These are phyloP conservation scores for Pollenia angustigena DNA, from an alignment of 2,888 invertebrate species.

Conservation along the genomic window DNA sequence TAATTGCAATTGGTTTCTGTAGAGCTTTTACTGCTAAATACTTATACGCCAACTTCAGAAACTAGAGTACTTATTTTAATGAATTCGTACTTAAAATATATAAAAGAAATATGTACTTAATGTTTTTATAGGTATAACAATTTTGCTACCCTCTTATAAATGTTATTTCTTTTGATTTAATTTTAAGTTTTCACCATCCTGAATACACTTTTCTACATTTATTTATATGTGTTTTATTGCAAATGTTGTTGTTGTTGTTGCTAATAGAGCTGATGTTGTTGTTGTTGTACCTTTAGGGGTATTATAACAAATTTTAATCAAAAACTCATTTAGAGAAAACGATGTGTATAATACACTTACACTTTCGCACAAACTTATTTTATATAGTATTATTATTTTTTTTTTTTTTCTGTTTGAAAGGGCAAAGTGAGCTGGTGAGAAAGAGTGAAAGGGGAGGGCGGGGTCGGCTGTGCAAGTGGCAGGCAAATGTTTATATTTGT, in stretches of 20 bases:
- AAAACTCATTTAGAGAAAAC: constrained; percentile 73
- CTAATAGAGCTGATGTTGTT: too few relatives aligned
- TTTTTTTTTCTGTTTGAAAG: background rate
- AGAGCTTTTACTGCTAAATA: too few relatives aligned
- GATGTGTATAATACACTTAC: constrained; percentile 52
- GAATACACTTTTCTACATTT: constrained; percentile 12
- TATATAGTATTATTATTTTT: background rate
- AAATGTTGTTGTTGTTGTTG: background rate
- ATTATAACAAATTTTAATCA: constrained; percentile 71
- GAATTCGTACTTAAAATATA: background rate
- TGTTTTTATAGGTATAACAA: constrained; percentile 23
- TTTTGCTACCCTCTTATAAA: constrained; percentile 1
- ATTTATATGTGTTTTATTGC: constrained; percentile 34
- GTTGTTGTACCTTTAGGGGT: constrained; percentile 34
- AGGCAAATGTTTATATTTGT: background rate
- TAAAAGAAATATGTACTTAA: background rate
- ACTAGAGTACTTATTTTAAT: background rate
- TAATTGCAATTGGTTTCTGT: too few relatives aligned
- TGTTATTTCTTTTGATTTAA: constrained; percentile 33
- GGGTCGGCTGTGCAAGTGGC: too few relatives aligned
- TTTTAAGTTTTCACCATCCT: constrained; percentile 27
- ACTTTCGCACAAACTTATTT: constrained; percentile 2
- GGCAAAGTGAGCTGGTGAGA: background rate
- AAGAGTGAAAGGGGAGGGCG: background rate
- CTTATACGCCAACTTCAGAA: too few relatives aligned